A percentile compares a stretch with the other conserved stretches of the same genome.
These are phyloP conservation scores for Gouania willdenowi DNA, from an alignment of 2,797 vertebrate species.

Conservation along the genomic window DNA sequence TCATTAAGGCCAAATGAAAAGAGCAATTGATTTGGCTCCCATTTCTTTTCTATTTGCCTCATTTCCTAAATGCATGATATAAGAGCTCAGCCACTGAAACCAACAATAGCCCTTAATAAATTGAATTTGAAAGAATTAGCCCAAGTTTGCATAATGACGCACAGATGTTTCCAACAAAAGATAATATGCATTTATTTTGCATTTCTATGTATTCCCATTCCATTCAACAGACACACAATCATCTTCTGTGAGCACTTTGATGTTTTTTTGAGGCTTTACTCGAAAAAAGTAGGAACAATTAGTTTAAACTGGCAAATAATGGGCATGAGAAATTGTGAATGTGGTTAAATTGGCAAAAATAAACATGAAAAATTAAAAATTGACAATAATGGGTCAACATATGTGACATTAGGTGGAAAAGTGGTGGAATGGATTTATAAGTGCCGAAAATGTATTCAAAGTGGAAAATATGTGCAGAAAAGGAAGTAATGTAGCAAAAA, in stretches of 20 bases:
- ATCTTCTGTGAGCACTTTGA: conserved; percentile 86
- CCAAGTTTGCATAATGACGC: conserved; percentile 84
- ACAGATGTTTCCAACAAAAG: conserved; percentile 88
- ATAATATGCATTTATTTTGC: conserved; percentile 78
- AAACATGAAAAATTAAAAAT: too few species aligned
- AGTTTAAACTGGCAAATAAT: too few species aligned
- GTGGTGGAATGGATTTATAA: too few species aligned
- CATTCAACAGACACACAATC: conserved; percentile 84
- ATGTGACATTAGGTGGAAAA: too few species aligned
- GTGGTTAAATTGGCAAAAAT: too few species aligned
- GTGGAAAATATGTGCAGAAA: too few species aligned
- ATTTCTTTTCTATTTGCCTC: conserved; percentile 95
- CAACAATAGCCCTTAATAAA: conserved; percentile 97
- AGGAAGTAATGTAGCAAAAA: too few species aligned
- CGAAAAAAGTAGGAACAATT: too few species aligned
- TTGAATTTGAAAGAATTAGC: conserved; percentile 93
- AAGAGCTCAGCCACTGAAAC: conserved; percentile 88
- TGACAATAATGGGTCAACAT: too few species aligned
- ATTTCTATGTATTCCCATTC: conserved; percentile 71
- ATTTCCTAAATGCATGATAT: conserved; percentile 97
- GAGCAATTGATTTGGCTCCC: conserved; percentile 99
- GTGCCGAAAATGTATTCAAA: too few species aligned
- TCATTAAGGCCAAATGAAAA: conserved; percentile 99
- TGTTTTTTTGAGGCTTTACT: conserved; percentile 55
- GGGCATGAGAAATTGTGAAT: too few species aligned